These are phyloP conservation scores for Bos indicus DNA, from an alignment of 2,113 vertebrate genomes.

Conservation along the genomic window DNA sequence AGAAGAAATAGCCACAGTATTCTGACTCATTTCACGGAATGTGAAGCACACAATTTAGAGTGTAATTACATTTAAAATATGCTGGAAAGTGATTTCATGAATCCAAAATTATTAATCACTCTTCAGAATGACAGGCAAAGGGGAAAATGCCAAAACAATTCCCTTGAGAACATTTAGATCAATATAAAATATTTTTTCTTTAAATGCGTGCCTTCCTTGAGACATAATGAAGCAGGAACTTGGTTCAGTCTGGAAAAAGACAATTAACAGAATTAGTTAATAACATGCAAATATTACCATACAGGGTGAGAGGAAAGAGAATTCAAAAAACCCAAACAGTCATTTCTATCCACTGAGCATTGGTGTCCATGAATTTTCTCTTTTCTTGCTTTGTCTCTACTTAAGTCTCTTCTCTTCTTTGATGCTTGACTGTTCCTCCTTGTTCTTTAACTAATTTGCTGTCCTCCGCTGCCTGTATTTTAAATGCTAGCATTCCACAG, in stretches of 20 bases:
- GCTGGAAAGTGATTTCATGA: constrained; percentile 61
- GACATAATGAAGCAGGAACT: background rate
- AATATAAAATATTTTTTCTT: constrained; percentile 34
- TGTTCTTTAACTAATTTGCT: background rate
- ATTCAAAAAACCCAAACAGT: background rate
- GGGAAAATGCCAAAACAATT: constrained; percentile 29
- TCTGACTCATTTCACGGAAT: constrained; percentile 49
- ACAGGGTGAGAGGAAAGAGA: background rate
- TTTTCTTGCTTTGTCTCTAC: background rate
- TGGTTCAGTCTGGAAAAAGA: background rate
- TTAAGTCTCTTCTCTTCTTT: background rate
- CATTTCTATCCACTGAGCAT: background rate
- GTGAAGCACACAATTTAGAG: constrained; percentile 27
- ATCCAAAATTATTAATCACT: constrained; percentile 54
- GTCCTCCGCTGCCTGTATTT: background rate
- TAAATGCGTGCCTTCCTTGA: background rate
- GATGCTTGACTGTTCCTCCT: background rate
- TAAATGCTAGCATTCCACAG: background rate
- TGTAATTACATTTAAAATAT: constrained; percentile 61
- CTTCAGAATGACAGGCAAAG: constrained; percentile 42
- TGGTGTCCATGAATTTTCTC: background rate
- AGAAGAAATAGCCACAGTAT: constrained; percentile 27
- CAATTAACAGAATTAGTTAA: background rate
- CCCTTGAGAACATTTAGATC: constrained; percentile 24
- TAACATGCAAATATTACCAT: background rate